Conservation (phyloP, 2,888 invertebrate species). For the Sphecodes monilicornis region DNA sequence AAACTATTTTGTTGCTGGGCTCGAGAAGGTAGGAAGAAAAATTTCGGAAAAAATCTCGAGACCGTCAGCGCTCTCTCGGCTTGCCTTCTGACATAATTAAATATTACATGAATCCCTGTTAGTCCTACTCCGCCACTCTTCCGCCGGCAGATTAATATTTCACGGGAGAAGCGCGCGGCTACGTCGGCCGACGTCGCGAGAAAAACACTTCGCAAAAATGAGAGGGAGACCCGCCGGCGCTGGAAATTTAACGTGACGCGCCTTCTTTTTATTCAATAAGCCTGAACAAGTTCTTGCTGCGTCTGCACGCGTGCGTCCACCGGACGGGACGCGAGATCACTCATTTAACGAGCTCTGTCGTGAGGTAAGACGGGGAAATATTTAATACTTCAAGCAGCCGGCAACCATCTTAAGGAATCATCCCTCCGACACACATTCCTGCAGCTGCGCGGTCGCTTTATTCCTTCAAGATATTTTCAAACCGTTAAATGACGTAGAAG, state of each 20-base stretch:
- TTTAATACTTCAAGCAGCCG: conserved; percentile 27
- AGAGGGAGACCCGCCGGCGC: conserved; percentile 12
- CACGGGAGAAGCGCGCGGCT: conserved; percentile 37
- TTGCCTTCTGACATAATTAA: conserved; percentile 64
- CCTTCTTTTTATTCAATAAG: conserved; percentile 38
- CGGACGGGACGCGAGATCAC: background rate
- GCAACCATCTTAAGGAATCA: background rate
- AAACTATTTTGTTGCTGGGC: background rate
- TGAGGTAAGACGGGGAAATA: conserved; percentile 10
- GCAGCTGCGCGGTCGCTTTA: background rate
- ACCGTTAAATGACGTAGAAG: background rate
- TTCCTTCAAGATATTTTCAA: background rate
- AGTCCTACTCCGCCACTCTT: conserved; percentile 44
- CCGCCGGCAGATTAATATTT: conserved; percentile 64
- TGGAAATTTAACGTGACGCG: conserved; percentile 37
- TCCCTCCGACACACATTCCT: background rate
- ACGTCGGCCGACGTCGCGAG: conserved; percentile 39
- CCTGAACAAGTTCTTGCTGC: background rate
- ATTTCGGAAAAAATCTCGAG: conserved; percentile 58
- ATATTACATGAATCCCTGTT: conserved; percentile 66
- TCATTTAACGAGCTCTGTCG: background rate
- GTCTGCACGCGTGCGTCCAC: conserved; percentile 19
- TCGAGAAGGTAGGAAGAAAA: background rate
- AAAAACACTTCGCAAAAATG: conserved; percentile 59
- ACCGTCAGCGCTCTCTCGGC: conserved; percentile 35